These are phyloP conservation scores for Catostomus latipinnis DNA, from an alignment of 2,797 vertebrate genomes.

Conservation along the genomic window DNA sequence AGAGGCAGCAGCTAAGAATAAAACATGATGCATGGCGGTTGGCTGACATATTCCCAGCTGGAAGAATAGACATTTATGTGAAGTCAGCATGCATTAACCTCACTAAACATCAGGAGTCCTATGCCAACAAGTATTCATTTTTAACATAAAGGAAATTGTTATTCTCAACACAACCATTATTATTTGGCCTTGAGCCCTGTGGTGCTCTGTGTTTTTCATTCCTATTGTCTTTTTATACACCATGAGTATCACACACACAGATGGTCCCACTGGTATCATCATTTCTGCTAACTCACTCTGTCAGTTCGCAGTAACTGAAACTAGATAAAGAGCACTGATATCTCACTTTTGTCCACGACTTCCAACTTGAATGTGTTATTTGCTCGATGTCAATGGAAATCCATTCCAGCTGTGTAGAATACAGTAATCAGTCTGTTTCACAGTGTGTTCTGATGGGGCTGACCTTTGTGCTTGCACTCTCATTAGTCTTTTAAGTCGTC, in stretches of 20 bases:
- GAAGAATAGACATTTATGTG: constrained; percentile 77
- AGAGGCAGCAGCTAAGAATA: constrained; percentile 56
- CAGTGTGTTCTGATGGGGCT: constrained; percentile 10
- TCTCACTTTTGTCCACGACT: background rate
- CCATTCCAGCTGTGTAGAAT: constrained; percentile 3
- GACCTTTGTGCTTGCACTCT: constrained; percentile 25
- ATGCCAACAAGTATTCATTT: constrained; percentile 31
- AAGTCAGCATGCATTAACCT: constrained; percentile 72
- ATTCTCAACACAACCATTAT: background rate
- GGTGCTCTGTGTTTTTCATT: background rate
- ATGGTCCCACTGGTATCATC: background rate
- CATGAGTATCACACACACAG: background rate
- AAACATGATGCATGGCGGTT: constrained; percentile 45
- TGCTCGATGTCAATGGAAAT: background rate
- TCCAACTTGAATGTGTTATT: background rate
- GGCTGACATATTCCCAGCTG: constrained; percentile 73
- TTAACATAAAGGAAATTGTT: background rate
- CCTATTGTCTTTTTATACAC: background rate
- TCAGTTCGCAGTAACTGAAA: background rate
- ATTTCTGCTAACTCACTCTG: background rate
- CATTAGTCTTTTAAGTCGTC: constrained; percentile 7
- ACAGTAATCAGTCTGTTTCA: constrained; percentile 25
- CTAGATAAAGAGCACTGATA: background rate
- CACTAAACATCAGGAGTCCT: constrained; percentile 37
- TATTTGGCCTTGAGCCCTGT: background rate